Percentiles rank a stretch among this genome's conserved stretches.
phyloP scores from a whole-genome alignment of 1,140 invertebrate genomes.

The Achatina immaculata region DNA sequence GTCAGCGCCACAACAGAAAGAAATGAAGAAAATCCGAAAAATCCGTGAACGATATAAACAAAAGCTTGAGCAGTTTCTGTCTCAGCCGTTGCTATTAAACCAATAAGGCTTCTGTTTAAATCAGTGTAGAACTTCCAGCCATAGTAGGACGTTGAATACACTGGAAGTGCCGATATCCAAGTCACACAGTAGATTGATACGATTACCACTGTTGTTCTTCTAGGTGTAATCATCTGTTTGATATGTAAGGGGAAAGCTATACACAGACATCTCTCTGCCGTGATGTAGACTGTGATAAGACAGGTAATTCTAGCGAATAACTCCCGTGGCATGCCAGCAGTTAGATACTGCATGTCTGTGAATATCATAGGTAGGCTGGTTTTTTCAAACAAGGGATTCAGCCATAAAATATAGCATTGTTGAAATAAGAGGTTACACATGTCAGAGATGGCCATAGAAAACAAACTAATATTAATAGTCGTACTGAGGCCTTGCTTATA shows the following conservation, averaged over 20 bases:
- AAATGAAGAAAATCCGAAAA: not conserved
- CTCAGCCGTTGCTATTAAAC: not conserved
- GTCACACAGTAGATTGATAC: not conserved
- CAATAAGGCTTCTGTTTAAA: not conserved
- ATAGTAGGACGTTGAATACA: not conserved
- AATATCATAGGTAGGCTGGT: too few species aligned
- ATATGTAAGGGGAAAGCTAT: not conserved
- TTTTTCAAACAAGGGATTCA: not conserved
- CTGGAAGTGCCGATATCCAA: not conserved
- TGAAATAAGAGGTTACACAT: not conserved
- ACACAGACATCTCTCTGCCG: not conserved
- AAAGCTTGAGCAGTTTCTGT: not conserved
- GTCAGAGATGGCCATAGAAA: not conserved
- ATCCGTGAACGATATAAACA: not conserved
- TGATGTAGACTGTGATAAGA: too few species aligned
- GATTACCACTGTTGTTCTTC: not conserved
- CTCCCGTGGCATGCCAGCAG: too few species aligned
- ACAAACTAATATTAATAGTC: not conserved
- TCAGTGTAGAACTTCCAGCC: not conserved
- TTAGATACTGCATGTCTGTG: too few species aligned
- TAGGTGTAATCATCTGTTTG: constrained; percentile 1
- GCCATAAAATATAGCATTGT: not conserved
- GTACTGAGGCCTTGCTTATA: not conserved
- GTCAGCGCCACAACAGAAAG: not conserved
- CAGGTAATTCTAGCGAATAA: too few species aligned